Percentiles rank a stretch among this genome's conserved stretches.
phyloP scores from a whole-genome alignment of 1,140 invertebrate genomes.

The Lineus longissimus region DNA sequence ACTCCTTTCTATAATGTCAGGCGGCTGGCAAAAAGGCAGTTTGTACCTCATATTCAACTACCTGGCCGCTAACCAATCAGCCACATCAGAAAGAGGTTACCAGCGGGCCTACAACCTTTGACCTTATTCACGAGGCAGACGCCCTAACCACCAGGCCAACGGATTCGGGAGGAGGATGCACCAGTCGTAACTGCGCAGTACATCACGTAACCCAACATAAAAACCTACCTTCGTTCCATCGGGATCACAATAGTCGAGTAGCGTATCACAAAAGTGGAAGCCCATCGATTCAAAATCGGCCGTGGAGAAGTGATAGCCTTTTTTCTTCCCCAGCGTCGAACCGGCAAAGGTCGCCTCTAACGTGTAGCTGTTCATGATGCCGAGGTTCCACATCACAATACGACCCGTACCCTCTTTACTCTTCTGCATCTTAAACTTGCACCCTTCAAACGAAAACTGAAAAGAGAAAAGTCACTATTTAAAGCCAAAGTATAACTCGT shows the following conservation, averaged over 20 bases:
- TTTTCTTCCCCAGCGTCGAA: constrained; percentile 64
- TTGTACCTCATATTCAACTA: too few species aligned
- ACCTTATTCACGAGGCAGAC: too few species aligned
- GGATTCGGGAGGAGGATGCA: too few species aligned
- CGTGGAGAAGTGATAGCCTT: constrained; percentile 80
- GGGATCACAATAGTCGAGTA: constrained; percentile 85
- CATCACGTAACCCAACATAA: too few species aligned
- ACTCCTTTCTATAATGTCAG: too few species aligned
- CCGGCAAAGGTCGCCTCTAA: constrained; percentile 92
- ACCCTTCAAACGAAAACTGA: constrained; percentile 85
- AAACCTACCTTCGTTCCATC: constrained; percentile 72
- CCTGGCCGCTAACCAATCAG: too few species aligned
- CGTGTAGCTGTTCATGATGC: constrained; percentile 88
- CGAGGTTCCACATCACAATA: constrained; percentile 90
- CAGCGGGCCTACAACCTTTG: too few species aligned
- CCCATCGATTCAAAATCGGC: constrained; percentile 80
- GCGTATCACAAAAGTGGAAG: constrained; percentile 83
- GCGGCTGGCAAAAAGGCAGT: too few species aligned
- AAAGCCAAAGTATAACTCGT: constrained; percentile 6
- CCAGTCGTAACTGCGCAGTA: too few species aligned
- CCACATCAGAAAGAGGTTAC: too few species aligned
- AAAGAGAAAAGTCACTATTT: constrained; percentile 26
- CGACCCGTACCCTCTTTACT: constrained; percentile 89
- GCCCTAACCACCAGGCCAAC: too few species aligned
- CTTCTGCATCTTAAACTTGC: constrained; percentile 87